Evolutionary conservation across 2,888 invertebrate genomes (phyloP).

Genomic region (Thumatha senex): DNA sequence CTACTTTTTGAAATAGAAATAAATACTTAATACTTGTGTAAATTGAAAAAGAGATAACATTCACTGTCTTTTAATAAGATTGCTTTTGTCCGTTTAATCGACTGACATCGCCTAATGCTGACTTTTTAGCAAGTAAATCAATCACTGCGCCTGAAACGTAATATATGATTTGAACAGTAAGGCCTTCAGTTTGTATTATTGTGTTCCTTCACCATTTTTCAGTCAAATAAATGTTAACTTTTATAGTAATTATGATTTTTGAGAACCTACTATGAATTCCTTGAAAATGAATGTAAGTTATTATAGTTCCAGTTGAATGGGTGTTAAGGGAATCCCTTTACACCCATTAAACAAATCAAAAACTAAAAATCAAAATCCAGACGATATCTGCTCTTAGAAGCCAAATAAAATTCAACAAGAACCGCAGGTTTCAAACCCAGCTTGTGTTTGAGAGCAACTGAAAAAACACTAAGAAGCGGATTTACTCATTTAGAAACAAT

Average conservation of each 20-base stretch:
- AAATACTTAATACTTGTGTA: neutral
- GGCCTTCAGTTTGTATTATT: neutral
- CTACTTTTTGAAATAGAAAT: neutral
- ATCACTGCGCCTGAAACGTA: conserved; percentile 6
- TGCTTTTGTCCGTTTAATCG: neutral
- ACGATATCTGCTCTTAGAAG: too few species aligned
- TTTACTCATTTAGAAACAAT: too few species aligned
- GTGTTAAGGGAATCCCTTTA: too few species aligned
- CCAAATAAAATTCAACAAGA: too few species aligned
- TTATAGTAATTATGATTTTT: neutral
- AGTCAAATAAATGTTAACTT: neutral
- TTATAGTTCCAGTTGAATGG: too few species aligned
- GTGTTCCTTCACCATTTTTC: neutral
- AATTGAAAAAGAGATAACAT: neutral
- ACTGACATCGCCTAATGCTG: neutral
- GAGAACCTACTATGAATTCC: neutral
- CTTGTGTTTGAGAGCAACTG: too few species aligned
- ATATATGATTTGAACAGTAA: conserved; percentile 6
- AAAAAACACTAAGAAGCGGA: too few species aligned
- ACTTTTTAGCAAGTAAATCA: conserved; percentile 8
- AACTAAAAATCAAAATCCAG: too few species aligned
- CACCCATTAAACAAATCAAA: too few species aligned
- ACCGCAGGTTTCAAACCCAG: too few species aligned
- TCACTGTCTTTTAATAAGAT: conserved; percentile 3
- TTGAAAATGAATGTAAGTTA: neutral